Percentiles rank a stretch among this genome's conserved stretches.
These are phyloP conservation scores for Xiphydria camelus DNA, from an alignment of 2,888 invertebrate species.

Conservation along the genomic window DNA sequence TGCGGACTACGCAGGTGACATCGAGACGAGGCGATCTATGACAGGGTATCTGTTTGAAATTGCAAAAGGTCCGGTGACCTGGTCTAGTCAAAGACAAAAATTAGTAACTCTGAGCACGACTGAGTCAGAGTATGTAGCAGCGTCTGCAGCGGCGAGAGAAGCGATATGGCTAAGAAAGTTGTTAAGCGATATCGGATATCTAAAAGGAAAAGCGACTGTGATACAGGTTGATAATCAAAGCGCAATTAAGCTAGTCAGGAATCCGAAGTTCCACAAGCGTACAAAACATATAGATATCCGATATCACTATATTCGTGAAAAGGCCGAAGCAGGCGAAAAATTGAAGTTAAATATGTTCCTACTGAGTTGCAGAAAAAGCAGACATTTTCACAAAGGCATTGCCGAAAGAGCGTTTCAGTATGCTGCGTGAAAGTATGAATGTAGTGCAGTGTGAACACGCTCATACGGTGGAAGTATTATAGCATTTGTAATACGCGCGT, in stretches of 20 bases:
- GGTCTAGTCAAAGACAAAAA: neutral
- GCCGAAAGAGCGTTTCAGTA: neutral
- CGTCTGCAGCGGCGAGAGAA: neutral
- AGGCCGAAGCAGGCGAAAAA: neutral
- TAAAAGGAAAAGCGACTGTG: neutral
- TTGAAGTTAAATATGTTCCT: neutral
- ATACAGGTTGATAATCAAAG: neutral
- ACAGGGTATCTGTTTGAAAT: conserved; percentile 5
- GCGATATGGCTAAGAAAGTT: neutral
- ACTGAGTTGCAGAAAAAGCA: neutral
- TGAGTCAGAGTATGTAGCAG: neutral
- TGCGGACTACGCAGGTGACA: conserved; percentile 23
- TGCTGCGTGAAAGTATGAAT: neutral
- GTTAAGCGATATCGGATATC: neutral
- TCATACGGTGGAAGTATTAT: neutral
- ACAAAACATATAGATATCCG: neutral
- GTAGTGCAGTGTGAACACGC: neutral
- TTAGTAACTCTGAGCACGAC: neutral
- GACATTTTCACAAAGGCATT: conserved; percentile 1
- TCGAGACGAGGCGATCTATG: conserved; percentile 11
- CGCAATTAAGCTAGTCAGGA: neutral
- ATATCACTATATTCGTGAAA: neutral
- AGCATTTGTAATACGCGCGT: neutral
- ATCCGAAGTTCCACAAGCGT: conserved; percentile 2
- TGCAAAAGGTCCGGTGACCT: conserved; percentile 1